These are phyloP conservation scores for Tokudaia muenninki DNA, from an alignment of 2,797 vertebrate species.

Conservation along the genomic window DNA sequence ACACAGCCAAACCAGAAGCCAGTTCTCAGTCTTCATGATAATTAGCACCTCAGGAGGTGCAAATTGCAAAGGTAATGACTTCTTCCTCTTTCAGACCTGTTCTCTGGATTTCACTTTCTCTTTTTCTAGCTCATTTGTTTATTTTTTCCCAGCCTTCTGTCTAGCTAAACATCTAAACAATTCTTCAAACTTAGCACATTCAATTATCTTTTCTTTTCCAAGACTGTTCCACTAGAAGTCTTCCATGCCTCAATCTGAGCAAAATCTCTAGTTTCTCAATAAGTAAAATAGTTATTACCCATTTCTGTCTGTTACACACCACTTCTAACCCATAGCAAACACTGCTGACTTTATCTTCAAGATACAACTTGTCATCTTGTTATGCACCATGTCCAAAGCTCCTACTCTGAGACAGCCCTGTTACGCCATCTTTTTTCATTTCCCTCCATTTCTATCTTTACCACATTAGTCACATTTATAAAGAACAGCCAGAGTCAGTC, in stretches of 20 bases:
- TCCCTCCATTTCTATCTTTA: not conserved
- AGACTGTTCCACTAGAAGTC: not conserved
- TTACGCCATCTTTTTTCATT: not conserved
- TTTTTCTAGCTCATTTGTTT: not conserved
- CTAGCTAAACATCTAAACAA: not conserved
- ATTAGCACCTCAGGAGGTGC: constrained; percentile 21
- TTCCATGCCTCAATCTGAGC: not conserved
- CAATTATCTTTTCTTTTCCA: not conserved
- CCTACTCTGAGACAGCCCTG: not conserved
- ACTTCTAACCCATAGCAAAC: not conserved
- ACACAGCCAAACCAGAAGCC: constrained; percentile 7
- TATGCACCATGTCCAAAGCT: not conserved
- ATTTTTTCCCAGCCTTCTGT: constrained; percentile 31
- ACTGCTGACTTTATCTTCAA: not conserved
- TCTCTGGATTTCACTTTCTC: not conserved
- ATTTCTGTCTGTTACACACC: not conserved
- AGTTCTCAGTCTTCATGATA: constrained; percentile 28
- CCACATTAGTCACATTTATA: not conserved
- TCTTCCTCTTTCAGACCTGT: constrained; percentile 27
- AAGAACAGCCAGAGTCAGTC: not conserved
- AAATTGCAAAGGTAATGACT: constrained; percentile 9
- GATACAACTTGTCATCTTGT: not conserved
- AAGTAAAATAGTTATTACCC: not conserved
- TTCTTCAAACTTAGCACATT: constrained; percentile 20
- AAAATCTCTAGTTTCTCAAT: not conserved